Conservation (phyloP, 92 coral and sea anemone species). For the Palythoa grandiflora region DNA sequence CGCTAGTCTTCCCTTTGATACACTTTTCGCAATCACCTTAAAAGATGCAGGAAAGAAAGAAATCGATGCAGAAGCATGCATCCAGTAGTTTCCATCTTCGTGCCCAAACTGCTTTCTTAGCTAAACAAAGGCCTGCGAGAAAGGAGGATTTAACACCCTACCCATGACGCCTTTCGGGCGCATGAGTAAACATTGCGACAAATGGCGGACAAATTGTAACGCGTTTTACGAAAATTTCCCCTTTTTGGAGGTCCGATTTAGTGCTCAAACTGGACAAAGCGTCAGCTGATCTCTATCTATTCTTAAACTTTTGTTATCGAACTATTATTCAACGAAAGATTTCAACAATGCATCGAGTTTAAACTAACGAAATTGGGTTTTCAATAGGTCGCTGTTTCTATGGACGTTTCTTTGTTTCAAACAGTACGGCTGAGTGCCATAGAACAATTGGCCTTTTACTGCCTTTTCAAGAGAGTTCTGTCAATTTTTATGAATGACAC, state of each 20-base stretch:
- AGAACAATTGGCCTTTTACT: not conserved
- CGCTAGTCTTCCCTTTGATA: too few relatives aligned
- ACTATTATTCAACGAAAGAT: not conserved
- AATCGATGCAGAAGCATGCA: too few relatives aligned
- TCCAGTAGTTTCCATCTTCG: too few relatives aligned
- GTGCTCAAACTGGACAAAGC: not conserved
- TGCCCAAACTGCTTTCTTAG: too few relatives aligned
- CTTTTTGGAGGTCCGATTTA: not conserved
- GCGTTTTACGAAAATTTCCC: not conserved
- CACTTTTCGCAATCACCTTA: too few relatives aligned
- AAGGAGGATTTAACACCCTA: slow-evolving; percentile 1
- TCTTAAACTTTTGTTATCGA: not conserved
- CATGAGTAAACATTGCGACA: not conserved
- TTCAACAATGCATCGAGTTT: not conserved
- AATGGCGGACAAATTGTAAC: not conserved
- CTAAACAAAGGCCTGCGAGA: too few relatives aligned
- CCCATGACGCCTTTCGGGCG: slow-evolving; percentile 15
- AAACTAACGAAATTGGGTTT: not conserved
- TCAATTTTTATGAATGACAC: slow-evolving; percentile 12
- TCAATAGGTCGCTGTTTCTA: not conserved
- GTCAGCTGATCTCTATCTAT: not conserved
- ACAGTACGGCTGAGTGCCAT: slow-evolving; percentile 12
- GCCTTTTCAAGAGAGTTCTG: not conserved
- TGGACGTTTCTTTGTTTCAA: not conserved
- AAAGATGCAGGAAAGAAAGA: not conserved